phyloP scores from a whole-genome alignment of 2,797 vertebrate genomes.

The Hippocampus kuda region DNA sequence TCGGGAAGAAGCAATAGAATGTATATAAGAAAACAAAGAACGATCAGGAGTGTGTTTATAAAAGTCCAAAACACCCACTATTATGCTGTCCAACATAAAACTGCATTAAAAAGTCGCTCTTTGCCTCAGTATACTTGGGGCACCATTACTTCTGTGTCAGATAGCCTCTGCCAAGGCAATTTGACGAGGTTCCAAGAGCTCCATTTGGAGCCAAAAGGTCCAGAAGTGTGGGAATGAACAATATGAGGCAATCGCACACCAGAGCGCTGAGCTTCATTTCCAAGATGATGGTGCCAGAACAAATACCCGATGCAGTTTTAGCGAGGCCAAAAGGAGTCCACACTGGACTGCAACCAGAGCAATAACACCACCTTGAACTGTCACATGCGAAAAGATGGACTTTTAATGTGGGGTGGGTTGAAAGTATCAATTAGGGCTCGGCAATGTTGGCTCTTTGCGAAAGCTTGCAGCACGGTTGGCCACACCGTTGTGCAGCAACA shows the following conservation, averaged over 20 bases:
- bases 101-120: slow-evolving; percentile 18
- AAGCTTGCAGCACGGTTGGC: neutral
- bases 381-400: neutral
- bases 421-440: neutral
- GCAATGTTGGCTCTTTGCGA: neutral
- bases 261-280: slow-evolving; percentile 1
- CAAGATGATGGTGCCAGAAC: slow-evolving; percentile 1
- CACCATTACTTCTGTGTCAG: slow-evolving; percentile 11
- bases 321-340: neutral
- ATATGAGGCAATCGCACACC: slow-evolving; percentile 2
- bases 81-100: slow-evolving; percentile 11
- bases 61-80: neutral
- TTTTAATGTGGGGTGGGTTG: neutral
- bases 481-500: neutral
- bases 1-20: slow-evolving; percentile 25
- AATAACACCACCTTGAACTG: slow-evolving; percentile 8
- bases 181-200: slow-evolving; percentile 44
- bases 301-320: neutral
- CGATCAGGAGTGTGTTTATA: neutral
- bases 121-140: slow-evolving; percentile 19
- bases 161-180: slow-evolving; percentile 37
- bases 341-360: neutral
- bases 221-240: slow-evolving; percentile 18
- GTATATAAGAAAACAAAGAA: slow-evolving; percentile 20
- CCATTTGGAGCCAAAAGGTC: slow-evolving; percentile 32